Percentiles rank a stretch among this genome's conserved stretches.
These are phyloP conservation scores for Lepus oiostolus DNA, from an alignment of 2,797 vertebrate genomes.

Conservation along the genomic window DNA sequence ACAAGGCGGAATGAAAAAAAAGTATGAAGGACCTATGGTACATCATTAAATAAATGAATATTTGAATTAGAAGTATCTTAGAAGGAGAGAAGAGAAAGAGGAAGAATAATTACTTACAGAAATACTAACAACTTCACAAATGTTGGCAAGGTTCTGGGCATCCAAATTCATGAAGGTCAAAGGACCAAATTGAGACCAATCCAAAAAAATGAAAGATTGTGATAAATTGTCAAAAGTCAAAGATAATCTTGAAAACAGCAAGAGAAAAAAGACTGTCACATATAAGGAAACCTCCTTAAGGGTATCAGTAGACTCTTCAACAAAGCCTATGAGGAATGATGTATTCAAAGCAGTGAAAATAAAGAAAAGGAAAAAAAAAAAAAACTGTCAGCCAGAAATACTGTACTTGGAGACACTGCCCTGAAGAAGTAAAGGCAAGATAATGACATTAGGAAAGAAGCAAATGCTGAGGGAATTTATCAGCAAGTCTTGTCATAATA, in stretches of 20 bases:
- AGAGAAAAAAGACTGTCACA: background rate
- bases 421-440: background rate
- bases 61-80: background rate
- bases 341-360: background rate
- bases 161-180: background rate
- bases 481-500: background rate
- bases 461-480: background rate
- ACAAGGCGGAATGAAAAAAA: background rate
- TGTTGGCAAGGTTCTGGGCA: background rate
- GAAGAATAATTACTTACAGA: background rate
- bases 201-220: background rate
- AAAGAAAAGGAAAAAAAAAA: background rate
- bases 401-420: background rate
- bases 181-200: background rate
- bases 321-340: background rate
- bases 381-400: background rate
- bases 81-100: background rate
- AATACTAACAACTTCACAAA: background rate
- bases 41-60: background rate
- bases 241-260: background rate
- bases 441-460: background rate
- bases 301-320: background rate
- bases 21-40: background rate
- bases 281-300: background rate
- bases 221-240: background rate